phyloP scores from a whole-genome alignment of 1,140 invertebrate genomes.

The Bombus sibiricus region DNA sequence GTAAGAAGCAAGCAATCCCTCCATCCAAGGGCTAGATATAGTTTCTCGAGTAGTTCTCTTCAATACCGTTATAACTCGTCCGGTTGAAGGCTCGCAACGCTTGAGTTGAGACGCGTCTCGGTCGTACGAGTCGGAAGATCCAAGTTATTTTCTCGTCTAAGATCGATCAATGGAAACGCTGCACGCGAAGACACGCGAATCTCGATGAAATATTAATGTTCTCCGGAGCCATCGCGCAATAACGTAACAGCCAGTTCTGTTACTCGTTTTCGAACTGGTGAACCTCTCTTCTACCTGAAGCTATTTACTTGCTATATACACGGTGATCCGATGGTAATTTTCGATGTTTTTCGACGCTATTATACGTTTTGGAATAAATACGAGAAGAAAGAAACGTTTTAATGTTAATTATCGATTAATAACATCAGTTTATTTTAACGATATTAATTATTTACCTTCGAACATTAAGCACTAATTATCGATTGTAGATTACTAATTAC shows the following conservation, averaged over 20 bases:
- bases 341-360: neutral
- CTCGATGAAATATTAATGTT: constrained; percentile 29
- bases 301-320: neutral
- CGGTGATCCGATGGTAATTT: constrained; percentile 7
- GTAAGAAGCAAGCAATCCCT: neutral
- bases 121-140: constrained; percentile 39
- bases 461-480: neutral
- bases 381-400: neutral
- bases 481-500: neutral
- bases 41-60: neutral
- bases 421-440: neutral
- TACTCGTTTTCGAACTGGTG: neutral
- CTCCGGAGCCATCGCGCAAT: neutral
- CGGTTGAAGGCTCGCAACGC: constrained; percentile 24
- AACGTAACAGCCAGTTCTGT: constrained; percentile 21
- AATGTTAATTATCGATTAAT: neutral
- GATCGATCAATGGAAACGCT: constrained; percentile 33
- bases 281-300: neutral
- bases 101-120: constrained; percentile 42
- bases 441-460: neutral
- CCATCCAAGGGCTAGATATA: neutral
- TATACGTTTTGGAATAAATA: too few relatives aligned
- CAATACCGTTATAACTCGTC: constrained; percentile 51
- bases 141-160: constrained; percentile 32
- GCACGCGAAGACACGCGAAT: constrained; percentile 27